A percentile compares a stretch with the other conserved stretches of the same genome.
Evolutionary conservation across 2,888 invertebrate species (phyloP).

Genomic region (Scelioninae gen. 2): DNA sequence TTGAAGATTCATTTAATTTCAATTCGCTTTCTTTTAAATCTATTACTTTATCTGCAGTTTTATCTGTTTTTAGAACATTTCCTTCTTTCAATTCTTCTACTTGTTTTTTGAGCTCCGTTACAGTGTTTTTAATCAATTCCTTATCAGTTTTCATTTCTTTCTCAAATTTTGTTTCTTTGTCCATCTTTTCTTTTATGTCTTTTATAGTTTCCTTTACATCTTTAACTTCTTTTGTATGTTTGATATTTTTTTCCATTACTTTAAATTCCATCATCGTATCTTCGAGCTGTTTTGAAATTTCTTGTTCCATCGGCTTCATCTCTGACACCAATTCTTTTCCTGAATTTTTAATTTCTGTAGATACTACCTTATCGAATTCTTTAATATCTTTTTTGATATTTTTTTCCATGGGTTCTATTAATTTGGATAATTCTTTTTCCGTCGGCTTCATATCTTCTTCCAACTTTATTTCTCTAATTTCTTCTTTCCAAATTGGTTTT

Average conservation of each 20-base stretch:
- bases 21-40: neutral
- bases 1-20: too few species aligned
- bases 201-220: conserved; percentile 19
- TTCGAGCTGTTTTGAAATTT: neutral
- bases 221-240: conserved; percentile 15
- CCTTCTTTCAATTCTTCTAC: conserved; percentile 6
- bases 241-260: conserved; percentile 17
- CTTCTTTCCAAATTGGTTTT: conserved; percentile 5
- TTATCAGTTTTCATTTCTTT: conserved; percentile 27
- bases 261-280: conserved; percentile 13
- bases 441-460: conserved; percentile 9
- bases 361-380: conserved; percentile 31
- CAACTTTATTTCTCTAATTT: conserved; percentile 9
- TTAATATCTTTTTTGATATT: conserved; percentile 39
- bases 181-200: conserved; percentile 13
- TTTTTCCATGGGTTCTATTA: neutral
- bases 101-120: conserved; percentile 1
- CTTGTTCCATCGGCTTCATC: neutral
- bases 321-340: conserved; percentile 15
- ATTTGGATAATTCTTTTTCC: conserved; percentile 6
- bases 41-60: neutral
- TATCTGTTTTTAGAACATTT: neutral
- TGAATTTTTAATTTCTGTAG: neutral
- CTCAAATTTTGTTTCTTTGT: conserved; percentile 18
- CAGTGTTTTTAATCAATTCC: conserved; percentile 10